Base-by-base conservation (phyloP, 1,140 invertebrate genomes). In the Campodea augens region DNA sequence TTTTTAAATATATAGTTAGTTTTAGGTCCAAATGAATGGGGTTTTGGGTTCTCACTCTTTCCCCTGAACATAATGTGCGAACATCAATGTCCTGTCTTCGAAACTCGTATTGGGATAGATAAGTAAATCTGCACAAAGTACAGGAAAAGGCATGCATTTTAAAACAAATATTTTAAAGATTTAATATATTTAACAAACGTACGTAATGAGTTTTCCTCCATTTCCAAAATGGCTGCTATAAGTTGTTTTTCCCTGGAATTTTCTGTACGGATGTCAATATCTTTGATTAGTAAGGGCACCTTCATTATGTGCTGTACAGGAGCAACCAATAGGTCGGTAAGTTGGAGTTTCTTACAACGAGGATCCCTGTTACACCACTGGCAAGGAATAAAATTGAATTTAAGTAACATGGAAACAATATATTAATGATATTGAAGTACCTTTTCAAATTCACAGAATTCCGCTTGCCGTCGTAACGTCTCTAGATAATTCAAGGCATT, bases 231-330 rank as follows among this genome's bases (percentile, higher is more conserved):
- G 49, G 68, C 62, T 21, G 63, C 56, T 32, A 78, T 64, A 25
- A 64, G 60, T 42, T 65, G 58, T 38, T 66, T 65, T 49, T 77
- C 73, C 23, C 63, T 55, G 1, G 56, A 52, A 40, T 71, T 61
- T 48, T 70, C 67, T 4, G 75, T 77, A 51, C 72, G 65, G 20
- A 52, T 56, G 49, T 68, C 64, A 43, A 78, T 74, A 52, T 77
- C 74, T 50, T 67, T 67, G 13, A 78, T 60, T 22, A 78, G 65
- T 3, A 80, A 60, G 21, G 77, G 76, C 15, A 78, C 65, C 54
- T 76, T 71, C 61, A 78, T 80, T 44, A 77, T 75, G 56, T 77
- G 72, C 57, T 78, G 77, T 45, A 79, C 72, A 10, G 75, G 75
- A 3, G 74, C 68, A 25, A 78, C 74, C 29, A 78, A 58, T 3